Evolutionary conservation across 1,140 invertebrate genomes (phyloP), one percentile per base, ranked within the genome.

Genomic region (Macrobrachium rosenbergii): DNA sequence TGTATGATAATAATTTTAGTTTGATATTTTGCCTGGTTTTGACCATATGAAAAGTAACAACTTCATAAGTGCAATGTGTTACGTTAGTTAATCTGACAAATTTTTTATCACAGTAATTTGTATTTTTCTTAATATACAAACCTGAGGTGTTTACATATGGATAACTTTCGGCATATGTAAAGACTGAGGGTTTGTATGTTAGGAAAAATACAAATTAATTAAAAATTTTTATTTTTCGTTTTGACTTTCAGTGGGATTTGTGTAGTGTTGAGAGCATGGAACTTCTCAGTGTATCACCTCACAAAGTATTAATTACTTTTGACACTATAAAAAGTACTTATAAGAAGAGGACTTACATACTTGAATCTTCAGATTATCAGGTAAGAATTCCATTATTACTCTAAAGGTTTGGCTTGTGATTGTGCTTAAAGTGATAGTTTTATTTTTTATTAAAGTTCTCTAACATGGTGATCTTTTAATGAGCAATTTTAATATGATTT

Each of bases 361-460:
- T 81, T 37, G 79, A 81, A 21, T 37, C 28, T 64, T n/a, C 62
- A 63, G 79, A 81, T 81, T 67, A 81, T 37, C 79, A 81, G 79
- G 79, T 63, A 81, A 72, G 69, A 12, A 10, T 8, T 8, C 52
- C 2, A 52, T 10, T 52, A 52, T 10, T 52, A 52, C 52, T 8
- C 8, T 10, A 52, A 12, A 10, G 52, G 52, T 52, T 52, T 52
- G 52, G 52, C 0, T n/a, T 17, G 19, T n/a, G n/a, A 28, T 8
- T 12, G n/a, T 11, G 8, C 0, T 21, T 21, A 12, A 69, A 69
- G 67, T 69, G 67, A 28, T 23, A 23, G 12, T 69, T 28, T 19
- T 10, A 21, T 21, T 69, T 12, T 6, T 21, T 5, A 23, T 28
- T n/a, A 69, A 69, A 69, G 28, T 69, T 69, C 67, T 21, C 19